Conservation (phyloP, 1,140 invertebrate species). For the Belonocnema kinseyi region DNA sequence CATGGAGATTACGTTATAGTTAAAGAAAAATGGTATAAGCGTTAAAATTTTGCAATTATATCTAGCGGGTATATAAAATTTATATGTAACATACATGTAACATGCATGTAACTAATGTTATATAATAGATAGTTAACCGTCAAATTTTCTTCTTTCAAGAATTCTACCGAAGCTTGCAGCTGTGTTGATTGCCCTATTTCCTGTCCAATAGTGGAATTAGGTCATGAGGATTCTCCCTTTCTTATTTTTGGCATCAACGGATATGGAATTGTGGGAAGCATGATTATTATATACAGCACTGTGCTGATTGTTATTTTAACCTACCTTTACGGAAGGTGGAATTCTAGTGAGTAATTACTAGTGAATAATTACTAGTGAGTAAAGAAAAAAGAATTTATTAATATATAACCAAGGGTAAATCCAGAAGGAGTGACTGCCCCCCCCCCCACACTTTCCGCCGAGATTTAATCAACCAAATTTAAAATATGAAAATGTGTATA, state of each 20-base stretch:
- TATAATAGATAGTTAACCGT: background rate
- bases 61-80: too few species aligned
- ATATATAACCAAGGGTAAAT: too few species aligned
- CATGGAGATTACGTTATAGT: too few species aligned
- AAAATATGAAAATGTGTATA: too few species aligned
- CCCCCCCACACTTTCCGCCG: too few species aligned
- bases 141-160: slow-evolving; percentile 50
- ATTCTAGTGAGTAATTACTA: background rate
- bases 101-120: slow-evolving; percentile 18
- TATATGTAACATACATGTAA: too few species aligned
- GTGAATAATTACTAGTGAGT: too few species aligned
- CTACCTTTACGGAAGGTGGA: background rate
- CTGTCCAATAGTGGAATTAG: slow-evolving; percentile 75
- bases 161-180: slow-evolving; percentile 79
- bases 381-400: too few species aligned
- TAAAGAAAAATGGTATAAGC: too few species aligned
- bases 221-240: slow-evolving; percentile 16
- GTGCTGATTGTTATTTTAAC: background rate
- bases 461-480: too few species aligned
- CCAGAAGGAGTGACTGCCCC: too few species aligned
- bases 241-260: slow-evolving; percentile 51
- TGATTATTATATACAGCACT: slow-evolving; percentile 46
- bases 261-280: slow-evolving; percentile 52
- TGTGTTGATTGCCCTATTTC: slow-evolving; percentile 85
- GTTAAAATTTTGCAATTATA: too few species aligned